These are phyloP conservation scores for Nomada ferruginata DNA, from an alignment of 2,888 invertebrate species.

Conservation along the genomic window DNA sequence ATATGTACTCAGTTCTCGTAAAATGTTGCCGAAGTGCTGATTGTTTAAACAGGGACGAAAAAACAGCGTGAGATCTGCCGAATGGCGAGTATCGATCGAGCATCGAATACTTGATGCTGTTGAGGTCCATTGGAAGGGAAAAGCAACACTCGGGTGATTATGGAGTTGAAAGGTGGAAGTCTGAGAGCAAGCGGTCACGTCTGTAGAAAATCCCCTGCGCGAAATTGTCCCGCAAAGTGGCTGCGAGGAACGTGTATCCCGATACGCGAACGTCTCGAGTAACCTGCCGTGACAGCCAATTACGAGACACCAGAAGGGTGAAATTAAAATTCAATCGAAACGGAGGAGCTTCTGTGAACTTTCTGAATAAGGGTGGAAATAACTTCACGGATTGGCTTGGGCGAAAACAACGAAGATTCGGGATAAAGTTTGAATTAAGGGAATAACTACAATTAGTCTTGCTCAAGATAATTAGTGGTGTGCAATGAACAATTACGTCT, in stretches of 20 bases:
- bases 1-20: no score
- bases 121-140: not conserved
- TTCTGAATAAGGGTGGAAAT: not conserved
- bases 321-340: constrained; percentile 28
- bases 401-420: not conserved
- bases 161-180: constrained; percentile 14
- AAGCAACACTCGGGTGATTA: constrained; percentile 11
- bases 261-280: not conserved
- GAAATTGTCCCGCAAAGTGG: not conserved
- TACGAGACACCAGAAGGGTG: not conserved
- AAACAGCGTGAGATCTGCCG: not conserved
- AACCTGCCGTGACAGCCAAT: constrained; percentile 22
- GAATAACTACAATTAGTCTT: no score
- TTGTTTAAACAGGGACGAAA: not conserved
- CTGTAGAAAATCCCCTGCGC: not conserved
- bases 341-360: not conserved
- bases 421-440: not conserved
- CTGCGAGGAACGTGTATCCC: constrained; percentile 1
- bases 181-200: not conserved
- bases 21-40: no score
- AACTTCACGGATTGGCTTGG: not conserved
- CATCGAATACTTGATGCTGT: not conserved
- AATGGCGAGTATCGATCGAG: constrained; percentile 20
- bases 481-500: no score
- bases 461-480: no score